Evolutionary conservation across 2,113 vertebrate species (phyloP), one percentile per base, ranked within the genome.

Genomic region (Hystrix cristata): DNA sequence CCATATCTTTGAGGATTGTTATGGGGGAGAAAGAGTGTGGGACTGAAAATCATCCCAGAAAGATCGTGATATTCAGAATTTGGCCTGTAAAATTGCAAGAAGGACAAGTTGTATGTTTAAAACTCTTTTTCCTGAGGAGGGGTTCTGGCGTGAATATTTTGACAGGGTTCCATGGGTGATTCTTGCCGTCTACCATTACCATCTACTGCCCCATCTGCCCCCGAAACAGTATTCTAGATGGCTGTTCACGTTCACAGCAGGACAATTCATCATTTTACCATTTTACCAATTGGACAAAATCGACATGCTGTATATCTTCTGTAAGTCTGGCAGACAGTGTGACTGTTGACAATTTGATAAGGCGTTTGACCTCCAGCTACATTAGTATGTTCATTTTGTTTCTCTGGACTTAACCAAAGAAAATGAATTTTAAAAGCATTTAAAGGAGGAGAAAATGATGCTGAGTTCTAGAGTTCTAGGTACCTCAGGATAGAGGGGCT

Each of bases 381-480:
- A 60, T 31, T 88, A 72, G 23, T 25, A 15, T 87, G n/a, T 89
- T 69, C 31, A 19, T 74, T 96, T 91, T 95, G 14, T 72, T 92
- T 81, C 78, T 88, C 5, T 76, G 60, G 10, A 64, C 18, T 18
- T 78, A 83, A 48, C 59, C 74, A 79, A 90, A 91, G 55, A 94
- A 95, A 92, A 34, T 65, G 5, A 88, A 65, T 55, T 87, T 94
- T 91, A 71, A 96, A 67, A n/a, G 9, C 23, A 69, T 65, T 81
- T 94, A 34, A 90, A 85, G 57, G 74, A 90, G 13, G 23, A 72
- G 46, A 19, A 13, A 23, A 8, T 91, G 34, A 10, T 16, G 64
- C 7, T 74, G 64, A 92, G 15, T 82, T 90, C 8, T 83, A 65
- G 53, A 67, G 53, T 91, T 95, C 31, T 83, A 80, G 31, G n/a